A percentile compares a stretch with the other conserved stretches of the same genome.
These are phyloP conservation scores for Lomographa bimaculata DNA, from an alignment of 2,888 invertebrate genomes.

Conservation along the genomic window DNA sequence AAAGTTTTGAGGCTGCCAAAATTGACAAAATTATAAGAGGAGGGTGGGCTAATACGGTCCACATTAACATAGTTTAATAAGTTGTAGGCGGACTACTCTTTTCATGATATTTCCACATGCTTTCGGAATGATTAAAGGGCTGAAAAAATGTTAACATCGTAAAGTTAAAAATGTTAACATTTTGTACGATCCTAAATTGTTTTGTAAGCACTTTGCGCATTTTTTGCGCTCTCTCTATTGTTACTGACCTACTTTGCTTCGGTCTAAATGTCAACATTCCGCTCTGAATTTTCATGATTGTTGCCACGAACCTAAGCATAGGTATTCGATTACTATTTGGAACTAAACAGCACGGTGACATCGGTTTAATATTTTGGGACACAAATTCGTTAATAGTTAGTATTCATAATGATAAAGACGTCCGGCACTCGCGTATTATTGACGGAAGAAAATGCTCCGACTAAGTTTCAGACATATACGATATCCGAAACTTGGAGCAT, in stretches of 20 bases:
- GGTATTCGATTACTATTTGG: no score
- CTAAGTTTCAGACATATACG: no score
- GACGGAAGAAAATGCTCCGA: no score
- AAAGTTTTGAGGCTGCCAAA: neutral
- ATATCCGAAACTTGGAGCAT: no score
- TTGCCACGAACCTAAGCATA: conserved; percentile 2
- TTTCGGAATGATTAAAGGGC: no score
- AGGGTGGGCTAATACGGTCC: neutral
- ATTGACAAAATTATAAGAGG: neutral
- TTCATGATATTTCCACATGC: neutral
- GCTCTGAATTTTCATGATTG: conserved; percentile 4
- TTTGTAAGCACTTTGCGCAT: conserved; percentile 9
- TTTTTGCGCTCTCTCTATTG: conserved; percentile 13
- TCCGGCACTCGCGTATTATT: no score
- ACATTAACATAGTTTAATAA: neutral
- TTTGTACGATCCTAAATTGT: conserved; percentile 9
- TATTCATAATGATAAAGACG: no score
- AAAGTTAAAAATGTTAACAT: neutral
- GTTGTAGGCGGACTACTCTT: neutral
- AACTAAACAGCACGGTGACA: no score
- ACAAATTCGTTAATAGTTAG: no score
- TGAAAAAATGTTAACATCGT: neutral
- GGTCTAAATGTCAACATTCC: conserved; percentile 14
- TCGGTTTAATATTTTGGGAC: no score
- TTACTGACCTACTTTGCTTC: conserved; percentile 15